phyloP scores from a whole-genome alignment of 2,888 invertebrate genomes.

The Patella caerulea region DNA sequence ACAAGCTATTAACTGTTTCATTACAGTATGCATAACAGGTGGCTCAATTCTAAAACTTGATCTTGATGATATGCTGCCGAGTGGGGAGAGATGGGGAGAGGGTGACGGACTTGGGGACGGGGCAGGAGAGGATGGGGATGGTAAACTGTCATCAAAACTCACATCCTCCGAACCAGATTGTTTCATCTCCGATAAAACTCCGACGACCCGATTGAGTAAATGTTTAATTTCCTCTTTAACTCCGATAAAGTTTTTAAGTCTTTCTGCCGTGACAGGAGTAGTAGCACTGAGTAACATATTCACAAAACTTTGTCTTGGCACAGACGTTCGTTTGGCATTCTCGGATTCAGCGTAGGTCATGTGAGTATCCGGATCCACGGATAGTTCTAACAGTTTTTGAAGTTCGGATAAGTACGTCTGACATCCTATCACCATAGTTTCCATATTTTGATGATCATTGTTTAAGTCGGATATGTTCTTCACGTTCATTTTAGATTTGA shows the following conservation, averaged over 20 bases:
- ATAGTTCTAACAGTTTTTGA: conserved; percentile 44
- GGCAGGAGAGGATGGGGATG: conserved; percentile 16
- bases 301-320: conserved; percentile 46
- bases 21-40: conserved; percentile 50
- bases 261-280: conserved; percentile 41
- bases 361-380: conserved; percentile 31
- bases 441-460: neutral
- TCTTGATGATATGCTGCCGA: conserved; percentile 14
- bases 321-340: conserved; percentile 25
- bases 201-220: conserved; percentile 40
- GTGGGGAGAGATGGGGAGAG: conserved; percentile 18
- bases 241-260: conserved; percentile 38
- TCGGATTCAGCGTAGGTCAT: neutral
- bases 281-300: conserved; percentile 45
- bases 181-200: conserved; percentile 18
- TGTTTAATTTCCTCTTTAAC: conserved; percentile 40
- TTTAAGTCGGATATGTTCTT: conserved; percentile 9
- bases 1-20: conserved; percentile 56
- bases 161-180: conserved; percentile 16
- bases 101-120: conserved; percentile 14
- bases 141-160: conserved; percentile 21
- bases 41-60: conserved; percentile 28
- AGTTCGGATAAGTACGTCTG: conserved; percentile 38
- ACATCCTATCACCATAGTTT: conserved; percentile 39
- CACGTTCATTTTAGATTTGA: conserved; percentile 39